Percentiles rank a stretch among this genome's conserved stretches.
These are phyloP conservation scores for Aleiodes alternator DNA, from an alignment of 2,888 invertebrate genomes.

Conservation along the genomic window DNA sequence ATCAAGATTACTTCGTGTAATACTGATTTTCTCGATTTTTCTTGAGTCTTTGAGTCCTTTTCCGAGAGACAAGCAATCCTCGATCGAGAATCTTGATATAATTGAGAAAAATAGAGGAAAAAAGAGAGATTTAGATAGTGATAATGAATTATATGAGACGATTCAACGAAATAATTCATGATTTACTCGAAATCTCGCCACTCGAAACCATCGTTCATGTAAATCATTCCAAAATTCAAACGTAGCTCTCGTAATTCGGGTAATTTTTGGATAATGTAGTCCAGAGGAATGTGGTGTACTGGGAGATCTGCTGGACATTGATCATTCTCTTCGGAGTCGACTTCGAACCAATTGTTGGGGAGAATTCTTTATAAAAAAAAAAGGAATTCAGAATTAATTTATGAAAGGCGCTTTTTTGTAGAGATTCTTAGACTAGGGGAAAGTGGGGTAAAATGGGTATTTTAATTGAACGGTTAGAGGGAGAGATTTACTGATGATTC, in stretches of 20 bases:
- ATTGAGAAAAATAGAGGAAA: background rate
- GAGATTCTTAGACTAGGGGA: no score
- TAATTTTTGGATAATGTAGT: slow-evolving; percentile 77
- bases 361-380: no score
- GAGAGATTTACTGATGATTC: no score
- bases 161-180: slow-evolving; percentile 9
- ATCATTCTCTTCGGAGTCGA: slow-evolving; percentile 67
- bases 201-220: slow-evolving; percentile 77
- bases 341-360: slow-evolving; percentile 73
- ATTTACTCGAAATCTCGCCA: slow-evolving; percentile 79
- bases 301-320: slow-evolving; percentile 69
- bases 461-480: no score
- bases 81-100: slow-evolving; percentile 76
- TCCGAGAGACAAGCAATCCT: slow-evolving; percentile 79
- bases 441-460: no score
- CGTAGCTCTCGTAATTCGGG: slow-evolving; percentile 77
- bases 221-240: slow-evolving; percentile 76
- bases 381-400: no score
- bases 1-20: slow-evolving; percentile 80
- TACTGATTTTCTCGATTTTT: slow-evolving; percentile 77
- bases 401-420: background rate
- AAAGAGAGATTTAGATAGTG: background rate
- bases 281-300: slow-evolving; percentile 79
- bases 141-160: background rate
- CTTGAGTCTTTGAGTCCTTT: slow-evolving; percentile 76